These are phyloP conservation scores for Drosophila incognita DNA, from an alignment of 2,888 invertebrate genomes.

Conservation along the genomic window DNA sequence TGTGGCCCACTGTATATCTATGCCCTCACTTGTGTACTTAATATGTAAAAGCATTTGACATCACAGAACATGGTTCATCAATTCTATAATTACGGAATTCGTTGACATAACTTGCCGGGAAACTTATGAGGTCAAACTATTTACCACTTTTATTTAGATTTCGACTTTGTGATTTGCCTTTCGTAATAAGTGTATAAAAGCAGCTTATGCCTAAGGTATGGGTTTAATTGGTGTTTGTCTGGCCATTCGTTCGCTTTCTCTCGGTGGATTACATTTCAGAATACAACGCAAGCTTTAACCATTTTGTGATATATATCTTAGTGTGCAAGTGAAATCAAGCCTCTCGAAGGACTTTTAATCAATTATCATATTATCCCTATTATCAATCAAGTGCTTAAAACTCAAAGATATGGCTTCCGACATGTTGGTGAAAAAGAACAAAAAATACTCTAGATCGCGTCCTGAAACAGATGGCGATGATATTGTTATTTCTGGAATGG, in stretches of 20 bases:
- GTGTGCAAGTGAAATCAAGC: slow-evolving; percentile 28
- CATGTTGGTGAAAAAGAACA: slow-evolving; percentile 57
- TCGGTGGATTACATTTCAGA: slow-evolving; percentile 41
- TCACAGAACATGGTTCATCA: background rate
- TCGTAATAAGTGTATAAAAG: slow-evolving; percentile 44
- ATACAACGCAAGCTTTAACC: slow-evolving; percentile 8
- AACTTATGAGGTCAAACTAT: slow-evolving; percentile 67
- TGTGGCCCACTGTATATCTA: background rate
- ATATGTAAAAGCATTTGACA: slow-evolving; percentile 36
- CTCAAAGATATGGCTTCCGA: slow-evolving; percentile 54
- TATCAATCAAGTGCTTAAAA: slow-evolving; percentile 25
- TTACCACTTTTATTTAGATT: slow-evolving; percentile 51
- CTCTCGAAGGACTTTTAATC: slow-evolving; percentile 12
- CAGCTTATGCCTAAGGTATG: slow-evolving; percentile 23
- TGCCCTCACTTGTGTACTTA: slow-evolving; percentile 5
- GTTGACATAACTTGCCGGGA: slow-evolving; percentile 46
- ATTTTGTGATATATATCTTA: slow-evolving; percentile 28
- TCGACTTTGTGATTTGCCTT: slow-evolving; percentile 71
- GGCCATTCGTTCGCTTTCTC: slow-evolving; percentile 75
- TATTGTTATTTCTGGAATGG: slow-evolving; percentile 87
- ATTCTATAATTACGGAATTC: slow-evolving; percentile 60
- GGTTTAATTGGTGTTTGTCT: slow-evolving; percentile 79
- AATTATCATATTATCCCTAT: slow-evolving; percentile 6
- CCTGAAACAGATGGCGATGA: slow-evolving; percentile 85
- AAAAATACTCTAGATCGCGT: slow-evolving; percentile 77